Evolutionary conservation across 2,113 vertebrate species (phyloP).

Genomic region (Tachycineta bicolor): DNA sequence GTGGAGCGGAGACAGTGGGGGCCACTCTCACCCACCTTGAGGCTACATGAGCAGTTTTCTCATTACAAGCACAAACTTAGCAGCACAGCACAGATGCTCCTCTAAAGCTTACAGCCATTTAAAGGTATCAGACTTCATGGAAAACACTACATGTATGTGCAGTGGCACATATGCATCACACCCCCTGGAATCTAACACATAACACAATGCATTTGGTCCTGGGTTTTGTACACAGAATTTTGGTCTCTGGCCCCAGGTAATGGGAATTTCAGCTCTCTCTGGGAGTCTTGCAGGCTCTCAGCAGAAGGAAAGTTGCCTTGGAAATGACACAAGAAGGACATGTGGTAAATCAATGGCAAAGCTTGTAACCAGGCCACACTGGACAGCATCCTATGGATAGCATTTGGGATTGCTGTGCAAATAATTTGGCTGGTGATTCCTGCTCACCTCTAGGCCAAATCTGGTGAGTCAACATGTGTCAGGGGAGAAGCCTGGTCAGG

Average conservation of each 20-base stretch:
- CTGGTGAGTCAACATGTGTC: accelerated
- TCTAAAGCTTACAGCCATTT: not conserved
- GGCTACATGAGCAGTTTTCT: not conserved
- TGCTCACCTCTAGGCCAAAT: not conserved
- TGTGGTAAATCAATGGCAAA: not conserved
- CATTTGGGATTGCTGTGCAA: not conserved
- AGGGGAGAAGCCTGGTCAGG: not conserved
- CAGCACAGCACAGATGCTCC: not conserved
- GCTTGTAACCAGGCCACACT: not conserved
- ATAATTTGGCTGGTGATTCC: not conserved
- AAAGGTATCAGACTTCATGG: not conserved
- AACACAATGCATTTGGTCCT: not conserved
- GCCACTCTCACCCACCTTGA: not conserved
- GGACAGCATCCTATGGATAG: not conserved
- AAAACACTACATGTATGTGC: not conserved
- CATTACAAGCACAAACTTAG: not conserved
- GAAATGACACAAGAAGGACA: not conserved
- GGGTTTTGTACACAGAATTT: not conserved
- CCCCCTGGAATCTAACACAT: not conserved
- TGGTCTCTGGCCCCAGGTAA: not conserved
- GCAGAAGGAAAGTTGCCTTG: not conserved
- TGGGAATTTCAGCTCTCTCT: not conserved
- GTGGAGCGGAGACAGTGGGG: not conserved
- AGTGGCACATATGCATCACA: not conserved
- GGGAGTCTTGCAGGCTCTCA: not conserved